Evolutionary conservation across 2,113 vertebrate species (phyloP).

Genomic region (Gambusia holbrooki): DNA sequence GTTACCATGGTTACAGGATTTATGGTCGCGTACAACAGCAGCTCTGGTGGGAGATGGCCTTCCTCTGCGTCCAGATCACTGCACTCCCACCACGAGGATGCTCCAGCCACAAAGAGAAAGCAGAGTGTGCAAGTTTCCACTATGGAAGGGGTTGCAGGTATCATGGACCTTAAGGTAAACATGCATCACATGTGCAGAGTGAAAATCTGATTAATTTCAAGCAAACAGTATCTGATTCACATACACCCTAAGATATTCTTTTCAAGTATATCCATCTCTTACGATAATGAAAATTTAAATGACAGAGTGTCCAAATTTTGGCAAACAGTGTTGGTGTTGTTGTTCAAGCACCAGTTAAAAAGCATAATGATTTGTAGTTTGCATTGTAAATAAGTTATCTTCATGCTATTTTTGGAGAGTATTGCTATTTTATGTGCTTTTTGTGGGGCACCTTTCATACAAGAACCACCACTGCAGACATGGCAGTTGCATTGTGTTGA

Average conservation of each 20-base stretch:
- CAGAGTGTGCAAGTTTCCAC: conserved; percentile 13
- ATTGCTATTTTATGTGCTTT: no score
- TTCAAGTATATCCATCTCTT: not conserved
- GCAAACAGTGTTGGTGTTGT: no score
- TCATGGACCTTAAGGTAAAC: conserved; percentile 86
- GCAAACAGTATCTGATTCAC: not conserved
- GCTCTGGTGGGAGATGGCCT: conserved; percentile 34
- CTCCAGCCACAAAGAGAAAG: conserved; percentile 10
- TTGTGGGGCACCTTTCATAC: not conserved
- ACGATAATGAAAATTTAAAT: not conserved
- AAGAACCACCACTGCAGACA: not conserved
- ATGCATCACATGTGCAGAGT: conserved; percentile 8
- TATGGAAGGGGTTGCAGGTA: conserved; percentile 86
- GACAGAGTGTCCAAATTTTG: no score
- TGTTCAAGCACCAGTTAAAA: no score
- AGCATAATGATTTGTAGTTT: no score
- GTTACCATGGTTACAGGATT: conserved; percentile 91
- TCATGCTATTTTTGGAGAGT: no score
- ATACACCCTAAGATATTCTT: not conserved
- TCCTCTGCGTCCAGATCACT: conserved; percentile 4
- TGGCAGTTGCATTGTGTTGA: not conserved
- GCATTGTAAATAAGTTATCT: no score
- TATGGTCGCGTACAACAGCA: conserved; percentile 87
- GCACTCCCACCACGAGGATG: conserved; percentile 18
- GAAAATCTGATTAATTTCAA: not conserved